Base-by-base conservation (phyloP, 2,888 invertebrate genomes). In the Sipha maydis region DNA sequence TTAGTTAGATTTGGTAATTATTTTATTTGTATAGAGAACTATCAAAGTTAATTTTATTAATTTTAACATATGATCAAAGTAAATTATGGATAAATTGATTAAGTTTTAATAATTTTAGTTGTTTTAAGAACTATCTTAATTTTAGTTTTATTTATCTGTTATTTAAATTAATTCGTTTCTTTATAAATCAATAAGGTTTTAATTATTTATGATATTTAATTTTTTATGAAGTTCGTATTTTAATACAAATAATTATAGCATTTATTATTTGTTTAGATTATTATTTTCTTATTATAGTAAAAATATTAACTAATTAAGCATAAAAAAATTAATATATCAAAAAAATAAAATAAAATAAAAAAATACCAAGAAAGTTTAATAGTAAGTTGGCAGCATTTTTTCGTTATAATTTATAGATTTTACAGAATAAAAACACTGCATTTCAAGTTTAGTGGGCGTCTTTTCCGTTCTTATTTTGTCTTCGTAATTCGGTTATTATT, bases 401-500 rank as follows among this genome's bases (percentile, higher is more conserved):
- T 75, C 28, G 31, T 82, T 88, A 75, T 67, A 88, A 88, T 88
- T 88, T 88, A 88, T 82, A 82, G 88, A 88, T 88, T 82, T 61
- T 67, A 75, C 88, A 75, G 48, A 88, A 67, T 88, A 80, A 82
- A 88, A 88, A 86, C 67, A 75, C 4, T 73, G 78, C 61, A 88
- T 75, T 82, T 75, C 48, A 85, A 54, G 69, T 78, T 34, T 34
- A 69, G 88, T 88, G 88, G 88, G 88, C 88, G 88, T 88, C 61
- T 82, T 82, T 84, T 82, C 88, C 71, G 80, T 88, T 88, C 80
- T 88, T 88, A 88, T 88, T 88, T 88, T 75, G 80, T 88, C 88
- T 88, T 82, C 88, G 82, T 88, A 88, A 88, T 88, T 88, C 88
- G 88, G 88, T 82, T 75, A 88, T 88, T 88, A 88, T 88, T 88